A percentile compares a stretch with the other conserved stretches of the same genome.
Evolutionary conservation across 2,888 invertebrate genomes (phyloP).

Genomic region (Trichogramma dendrolimi): DNA sequence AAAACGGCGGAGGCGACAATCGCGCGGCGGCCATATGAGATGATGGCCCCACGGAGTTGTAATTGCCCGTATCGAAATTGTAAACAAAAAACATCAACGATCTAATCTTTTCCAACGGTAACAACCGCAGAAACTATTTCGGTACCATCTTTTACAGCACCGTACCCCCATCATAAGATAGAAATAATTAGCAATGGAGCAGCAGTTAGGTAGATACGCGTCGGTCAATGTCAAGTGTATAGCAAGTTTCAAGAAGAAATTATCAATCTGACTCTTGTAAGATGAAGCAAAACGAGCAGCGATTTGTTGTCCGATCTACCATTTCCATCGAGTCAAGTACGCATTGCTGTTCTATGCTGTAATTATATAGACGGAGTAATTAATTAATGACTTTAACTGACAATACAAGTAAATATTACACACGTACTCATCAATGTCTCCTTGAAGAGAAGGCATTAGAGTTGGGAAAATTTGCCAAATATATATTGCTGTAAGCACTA

Average conservation of each 20-base stretch:
- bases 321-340: too few species aligned
- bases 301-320: too few species aligned
- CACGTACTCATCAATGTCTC: too few species aligned
- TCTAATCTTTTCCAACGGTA: neutral
- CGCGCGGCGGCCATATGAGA: constrained; percentile 50
- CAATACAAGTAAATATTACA: too few species aligned
- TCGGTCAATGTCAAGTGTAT: neutral
- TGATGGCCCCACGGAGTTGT: constrained; percentile 23
- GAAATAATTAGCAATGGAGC: neutral
- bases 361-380: too few species aligned
- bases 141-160: neutral
- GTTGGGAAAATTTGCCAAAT: too few species aligned
- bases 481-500: too few species aligned
- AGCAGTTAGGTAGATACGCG: neutral
- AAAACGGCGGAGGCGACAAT: constrained; percentile 37
- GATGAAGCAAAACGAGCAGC: too few species aligned
- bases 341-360: too few species aligned
- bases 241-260: neutral
- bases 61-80: constrained; percentile 3
- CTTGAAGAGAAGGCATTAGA: too few species aligned
- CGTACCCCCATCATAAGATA: neutral
- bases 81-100: neutral
- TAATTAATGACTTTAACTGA: too few species aligned
- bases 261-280: too few species aligned
- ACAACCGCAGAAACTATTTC: neutral